phyloP scores from a whole-genome alignment of 2,113 vertebrate genomes.

The Notothenia rossii region DNA sequence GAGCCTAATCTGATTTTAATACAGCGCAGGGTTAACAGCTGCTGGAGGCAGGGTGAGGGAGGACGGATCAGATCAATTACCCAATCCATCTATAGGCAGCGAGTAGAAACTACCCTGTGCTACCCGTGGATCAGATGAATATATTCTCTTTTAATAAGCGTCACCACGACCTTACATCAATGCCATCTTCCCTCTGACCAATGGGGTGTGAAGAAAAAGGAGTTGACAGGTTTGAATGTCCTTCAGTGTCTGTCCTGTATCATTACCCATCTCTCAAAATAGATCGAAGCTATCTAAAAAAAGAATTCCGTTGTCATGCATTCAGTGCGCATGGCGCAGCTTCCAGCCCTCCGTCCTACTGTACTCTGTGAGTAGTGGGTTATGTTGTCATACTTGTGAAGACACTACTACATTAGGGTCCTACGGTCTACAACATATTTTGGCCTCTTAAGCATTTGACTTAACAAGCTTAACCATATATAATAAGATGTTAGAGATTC shows the following conservation, averaged over 20 bases:
- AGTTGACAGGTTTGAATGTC: conserved; percentile 75
- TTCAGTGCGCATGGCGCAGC: conserved; percentile 30
- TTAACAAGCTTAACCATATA: neutral
- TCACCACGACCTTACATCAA: conserved; percentile 65
- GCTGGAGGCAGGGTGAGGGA: conserved; percentile 52
- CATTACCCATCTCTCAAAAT: conserved; percentile 74
- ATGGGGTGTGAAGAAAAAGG: conserved; percentile 68
- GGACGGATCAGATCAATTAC: conserved; percentile 73
- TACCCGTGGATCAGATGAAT: conserved; percentile 39
- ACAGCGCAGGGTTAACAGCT: conserved; percentile 67
- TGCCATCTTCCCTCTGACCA: conserved; percentile 62
- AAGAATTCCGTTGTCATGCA: conserved; percentile 63
- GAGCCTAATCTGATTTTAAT: conserved; percentile 68
- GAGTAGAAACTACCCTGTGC: conserved; percentile 40
- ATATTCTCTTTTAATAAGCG: conserved; percentile 67
- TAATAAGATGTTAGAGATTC: neutral
- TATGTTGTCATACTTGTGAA: conserved; percentile 4
- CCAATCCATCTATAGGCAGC: conserved; percentile 57
- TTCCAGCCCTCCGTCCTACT: conserved; percentile 31
- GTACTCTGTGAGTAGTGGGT: conserved; percentile 15
- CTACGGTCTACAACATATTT: neutral
- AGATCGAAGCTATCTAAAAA: conserved; percentile 70
- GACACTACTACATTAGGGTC: neutral
- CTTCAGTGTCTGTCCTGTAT: conserved; percentile 75
- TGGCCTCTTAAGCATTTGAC: neutral